Base-by-base conservation (phyloP, 2,888 invertebrate species). In the Leptarthrus brevirostris region DNA sequence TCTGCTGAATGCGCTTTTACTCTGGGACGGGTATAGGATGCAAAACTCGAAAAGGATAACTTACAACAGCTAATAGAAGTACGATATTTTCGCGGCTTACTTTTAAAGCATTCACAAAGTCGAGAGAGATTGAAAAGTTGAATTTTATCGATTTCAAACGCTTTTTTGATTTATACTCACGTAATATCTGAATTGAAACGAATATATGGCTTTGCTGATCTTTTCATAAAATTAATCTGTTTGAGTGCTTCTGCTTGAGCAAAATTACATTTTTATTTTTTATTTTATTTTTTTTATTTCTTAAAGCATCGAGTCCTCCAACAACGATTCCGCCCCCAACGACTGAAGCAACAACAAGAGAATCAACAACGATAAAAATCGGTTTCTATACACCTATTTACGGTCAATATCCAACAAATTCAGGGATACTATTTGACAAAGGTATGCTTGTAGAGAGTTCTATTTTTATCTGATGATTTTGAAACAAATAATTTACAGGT, bases 311-410 rank as follows among this genome's bases (percentile, higher is more conserved):
- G 36, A 89, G 90, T 78, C 93, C 93, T 72, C 93, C 94, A 64
- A 93, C 93, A 74, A 93, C 94, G 69, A 90, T 92, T 78, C 91
- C 93, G 74, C 92, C 93, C 56, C 90, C 90, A 76, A 93, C 92
- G 74, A 90, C 90, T 73, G 89, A 88, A 80, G 86, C 88, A 72
- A 84, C 84, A 74, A 75, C 79, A 69, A 77, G 79, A 36, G 79
- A 80, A 20, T 79, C 79, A 72, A 79, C 81, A 58, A 81, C 81
- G 72, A 78, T 49, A 49, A 76, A 74, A 69, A 70, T 49, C 34
- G 80, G 79, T 76, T 80, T 80, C 77, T 80, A 81, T 71, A 81
- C 82, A 82, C 88, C 89, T 70, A 87, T 88, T 79, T 89, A 89
- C 83, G 89, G 89, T 75, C 88, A 89, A 80, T 87, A 89, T 76